These are phyloP conservation scores for Hydraecia micacea DNA, from an alignment of 2,888 invertebrate species.

Conservation along the genomic window DNA sequence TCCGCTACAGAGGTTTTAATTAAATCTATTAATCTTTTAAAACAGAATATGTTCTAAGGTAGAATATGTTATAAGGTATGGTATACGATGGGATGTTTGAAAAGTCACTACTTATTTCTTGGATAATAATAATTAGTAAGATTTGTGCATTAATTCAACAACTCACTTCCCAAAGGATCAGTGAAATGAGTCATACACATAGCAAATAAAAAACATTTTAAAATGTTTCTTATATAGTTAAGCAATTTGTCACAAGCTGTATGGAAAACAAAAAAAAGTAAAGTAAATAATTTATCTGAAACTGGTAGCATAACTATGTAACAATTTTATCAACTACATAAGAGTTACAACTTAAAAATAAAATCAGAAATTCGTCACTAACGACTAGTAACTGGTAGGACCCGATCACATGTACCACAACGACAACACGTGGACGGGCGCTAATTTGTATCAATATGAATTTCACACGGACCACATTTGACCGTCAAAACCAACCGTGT, in stretches of 20 bases:
- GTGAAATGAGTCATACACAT: background rate
- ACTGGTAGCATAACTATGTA: background rate
- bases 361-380: constrained; percentile 21
- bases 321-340: constrained; percentile 12
- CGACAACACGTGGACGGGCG: background rate
- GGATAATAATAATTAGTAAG: background rate
- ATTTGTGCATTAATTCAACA: constrained; percentile 32
- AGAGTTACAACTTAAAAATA: background rate
- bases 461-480: background rate
- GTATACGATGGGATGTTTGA: constrained; percentile 10
- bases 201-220: background rate
- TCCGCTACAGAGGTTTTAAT: background rate
- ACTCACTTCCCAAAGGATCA: background rate
- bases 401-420: background rate
- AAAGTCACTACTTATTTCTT: background rate
- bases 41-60: background rate
- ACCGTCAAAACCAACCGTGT: background rate
- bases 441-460: background rate
- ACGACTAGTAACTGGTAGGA: background rate
- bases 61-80: constrained; percentile 4
- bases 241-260: background rate
- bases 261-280: background rate
- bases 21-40: constrained; percentile 1
- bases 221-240: background rate
- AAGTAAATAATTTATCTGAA: background rate